phyloP scores from a whole-genome alignment of 1,140 invertebrate species.

The Globodera ellingtonae region DNA sequence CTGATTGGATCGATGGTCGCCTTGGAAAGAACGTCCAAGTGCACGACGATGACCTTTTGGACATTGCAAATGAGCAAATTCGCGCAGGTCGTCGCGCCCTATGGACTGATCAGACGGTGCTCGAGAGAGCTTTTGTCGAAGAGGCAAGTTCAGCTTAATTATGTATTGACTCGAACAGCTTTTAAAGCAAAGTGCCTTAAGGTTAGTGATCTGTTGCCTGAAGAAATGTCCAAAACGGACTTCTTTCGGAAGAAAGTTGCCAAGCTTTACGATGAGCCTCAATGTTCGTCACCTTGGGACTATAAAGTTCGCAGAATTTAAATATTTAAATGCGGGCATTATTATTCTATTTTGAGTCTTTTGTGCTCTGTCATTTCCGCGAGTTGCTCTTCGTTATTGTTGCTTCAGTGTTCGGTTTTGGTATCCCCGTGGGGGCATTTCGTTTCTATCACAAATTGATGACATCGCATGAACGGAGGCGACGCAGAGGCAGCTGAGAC shows the following conservation, averaged over 20 bases:
- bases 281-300: neutral
- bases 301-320: neutral
- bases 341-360: slow-evolving; percentile 4
- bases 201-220: neutral
- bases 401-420: neutral
- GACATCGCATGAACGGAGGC: neutral
- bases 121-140: neutral
- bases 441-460: slow-evolving; percentile 1
- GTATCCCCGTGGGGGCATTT: neutral
- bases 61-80: neutral
- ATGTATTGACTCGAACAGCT: no score
- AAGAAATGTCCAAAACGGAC: neutral
- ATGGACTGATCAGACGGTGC: slow-evolving; percentile 1
- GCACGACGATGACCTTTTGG: neutral
- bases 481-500: neutral
- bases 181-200: neutral
- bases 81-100: slow-evolving; percentile 4
- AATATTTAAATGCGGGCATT: neutral
- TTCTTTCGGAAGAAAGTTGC: neutral
- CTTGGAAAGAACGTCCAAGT: neutral
- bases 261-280: neutral
- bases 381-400: neutral
- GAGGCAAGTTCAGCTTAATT: neutral
- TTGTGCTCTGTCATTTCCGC: neutral
- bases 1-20: neutral